Conservation (phyloP, 2,888 invertebrate species). For the Dicyrtoma fusca region DNA sequence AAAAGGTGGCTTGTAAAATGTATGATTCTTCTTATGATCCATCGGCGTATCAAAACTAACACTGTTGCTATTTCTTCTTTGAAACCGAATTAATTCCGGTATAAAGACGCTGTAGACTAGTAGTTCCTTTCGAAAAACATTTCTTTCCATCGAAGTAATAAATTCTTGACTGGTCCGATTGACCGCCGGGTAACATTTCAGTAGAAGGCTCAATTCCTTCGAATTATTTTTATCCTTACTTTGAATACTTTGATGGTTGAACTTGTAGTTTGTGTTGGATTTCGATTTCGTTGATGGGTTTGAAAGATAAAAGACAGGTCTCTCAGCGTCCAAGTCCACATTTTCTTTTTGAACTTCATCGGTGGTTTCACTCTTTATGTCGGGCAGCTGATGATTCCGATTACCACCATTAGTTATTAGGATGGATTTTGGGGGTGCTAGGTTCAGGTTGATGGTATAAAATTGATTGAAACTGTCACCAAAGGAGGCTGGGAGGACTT, state of each 20-base stretch:
- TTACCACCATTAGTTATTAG: no score
- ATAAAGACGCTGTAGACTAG: constrained; percentile 35
- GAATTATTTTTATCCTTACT: neutral
- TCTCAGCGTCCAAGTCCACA: no score
- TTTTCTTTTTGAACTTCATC: no score
- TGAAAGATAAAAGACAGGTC: no score
- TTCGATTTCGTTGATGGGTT: no score
- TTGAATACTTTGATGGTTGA: no score
- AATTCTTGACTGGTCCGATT: no score
- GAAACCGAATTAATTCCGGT: constrained; percentile 38
- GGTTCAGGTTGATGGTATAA: constrained; percentile 10
- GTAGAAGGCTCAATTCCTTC: no score
- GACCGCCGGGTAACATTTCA: constrained; percentile 49
- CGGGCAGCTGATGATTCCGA: no score
- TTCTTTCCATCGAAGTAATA: no score
- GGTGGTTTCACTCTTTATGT: no score
- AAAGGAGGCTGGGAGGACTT: constrained; percentile 6
- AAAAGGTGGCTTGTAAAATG: neutral
- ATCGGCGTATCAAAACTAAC: neutral
- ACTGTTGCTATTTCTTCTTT: neutral
- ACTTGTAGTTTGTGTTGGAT: no score
- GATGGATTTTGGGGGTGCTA: neutral
- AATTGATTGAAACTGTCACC: constrained; percentile 19
- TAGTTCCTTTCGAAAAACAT: constrained; percentile 46
- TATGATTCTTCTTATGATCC: neutral